phyloP scores from a whole-genome alignment of 64 coral and sea anemone species.

The Pocillopora damicornis region DNA sequence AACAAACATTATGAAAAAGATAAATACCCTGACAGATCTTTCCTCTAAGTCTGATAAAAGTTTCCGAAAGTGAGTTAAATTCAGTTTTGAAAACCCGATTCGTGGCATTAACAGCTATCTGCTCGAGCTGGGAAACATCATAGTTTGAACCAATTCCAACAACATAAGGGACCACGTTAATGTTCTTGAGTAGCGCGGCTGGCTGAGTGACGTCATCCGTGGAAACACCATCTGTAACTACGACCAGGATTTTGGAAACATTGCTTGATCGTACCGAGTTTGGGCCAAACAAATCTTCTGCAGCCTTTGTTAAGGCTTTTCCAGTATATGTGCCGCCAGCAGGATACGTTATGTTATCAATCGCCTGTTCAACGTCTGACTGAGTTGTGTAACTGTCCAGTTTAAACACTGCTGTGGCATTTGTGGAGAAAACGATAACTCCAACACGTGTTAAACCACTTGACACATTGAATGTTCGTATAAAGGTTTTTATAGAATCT shows the following conservation, averaged over 20 bases:
- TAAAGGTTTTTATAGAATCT: conserved; percentile 54
- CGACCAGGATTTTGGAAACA: conserved; percentile 43
- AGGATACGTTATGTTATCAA: conserved; percentile 57
- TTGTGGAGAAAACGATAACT: conserved; percentile 53
- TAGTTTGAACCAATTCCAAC: conserved; percentile 48
- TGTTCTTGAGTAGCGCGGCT: conserved; percentile 14
- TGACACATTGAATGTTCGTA: conserved; percentile 50
- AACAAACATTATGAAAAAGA: no score
- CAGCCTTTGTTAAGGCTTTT: conserved; percentile 18
- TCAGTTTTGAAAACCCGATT: conserved; percentile 47
- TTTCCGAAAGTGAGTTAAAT: conserved; percentile 33
- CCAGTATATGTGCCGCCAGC: conserved; percentile 59
- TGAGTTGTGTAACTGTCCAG: conserved; percentile 42
- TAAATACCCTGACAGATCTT: conserved; percentile 39
- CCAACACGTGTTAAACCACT: conserved; percentile 52
- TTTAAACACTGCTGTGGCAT: conserved; percentile 17
- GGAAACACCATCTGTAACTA: conserved; percentile 63
- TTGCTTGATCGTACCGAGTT: conserved; percentile 12
- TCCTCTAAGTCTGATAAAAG: conserved; percentile 44
- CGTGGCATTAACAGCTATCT: conserved; percentile 29
- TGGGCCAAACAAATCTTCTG: conserved; percentile 18
- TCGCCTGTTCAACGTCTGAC: conserved; percentile 1
- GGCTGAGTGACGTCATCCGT: conserved; percentile 26
- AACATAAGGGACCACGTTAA: conserved; percentile 19
- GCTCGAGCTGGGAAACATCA: not conserved